Base-by-base conservation (phyloP, 64 coral and sea anemone genomes). In the Pocillopora damicornis region DNA sequence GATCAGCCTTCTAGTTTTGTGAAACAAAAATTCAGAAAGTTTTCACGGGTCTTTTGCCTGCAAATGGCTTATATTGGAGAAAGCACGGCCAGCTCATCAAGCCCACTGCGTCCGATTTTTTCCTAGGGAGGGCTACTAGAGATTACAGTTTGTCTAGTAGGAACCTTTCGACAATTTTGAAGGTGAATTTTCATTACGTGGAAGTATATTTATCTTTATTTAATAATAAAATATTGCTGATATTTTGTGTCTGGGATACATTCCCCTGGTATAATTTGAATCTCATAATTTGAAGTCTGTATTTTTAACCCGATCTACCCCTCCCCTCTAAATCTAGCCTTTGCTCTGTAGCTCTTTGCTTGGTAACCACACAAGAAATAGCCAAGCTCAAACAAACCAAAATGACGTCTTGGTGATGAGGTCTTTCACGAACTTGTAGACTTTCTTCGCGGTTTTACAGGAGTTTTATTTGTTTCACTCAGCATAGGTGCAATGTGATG, bases 371-470 rank as follows among this genome's bases (percentile, higher is more conserved):
- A 72, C 61, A 36, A 1, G n/a, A 16, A 15, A 4, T 4, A 51
- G 42, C 9, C 85, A 15, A 12, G 16, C n/a, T 69, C 23, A 80
- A 51, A 89, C 59, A 83, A 79, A 81, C 45, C 87, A 94, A 91
- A 38, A 91, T 94, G 93, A 89, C 93, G 93, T 89, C 58, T 56
- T 17, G 58, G 45, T 58, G 37, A n/a, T 35, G 18, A 45, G 18
- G 25, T 1, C 22, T 11, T 1, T 23, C 25, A 9, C 67, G 25
- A 25, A 20, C 25, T 71, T 71, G 18, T 23, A n/a, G 22, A 25
- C 67, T 1, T 71, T 11, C 25, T 71, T 23, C 67, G n/a, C 67
- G 67, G 11, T 71, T n/a, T 71, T 7, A 20, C 25, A n/a, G 18
- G 15, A 37, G 14, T 75, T 26, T 9, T 57, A 58, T 76, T 37